Conservation (phyloP, 2,888 invertebrate species). For the Artemia sp. region DNA sequence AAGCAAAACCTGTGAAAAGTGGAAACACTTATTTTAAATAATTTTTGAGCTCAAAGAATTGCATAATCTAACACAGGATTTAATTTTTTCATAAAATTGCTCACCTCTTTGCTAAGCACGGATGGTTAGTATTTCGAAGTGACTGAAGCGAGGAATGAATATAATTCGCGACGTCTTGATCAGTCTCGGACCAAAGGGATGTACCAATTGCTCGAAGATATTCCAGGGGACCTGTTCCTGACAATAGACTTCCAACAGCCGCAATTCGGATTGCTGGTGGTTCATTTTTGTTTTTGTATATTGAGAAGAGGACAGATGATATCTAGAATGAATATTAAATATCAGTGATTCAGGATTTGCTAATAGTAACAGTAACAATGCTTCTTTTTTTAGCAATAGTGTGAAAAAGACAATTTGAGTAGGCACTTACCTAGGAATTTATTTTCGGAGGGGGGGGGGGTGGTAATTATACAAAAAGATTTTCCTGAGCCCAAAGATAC, state of each 20-base stretch:
- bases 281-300: conserved; percentile 3
- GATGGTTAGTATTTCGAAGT: background rate
- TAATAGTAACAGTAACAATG: no score
- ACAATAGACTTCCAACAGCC: conserved; percentile 1
- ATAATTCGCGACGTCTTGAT: background rate
- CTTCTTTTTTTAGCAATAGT: no score
- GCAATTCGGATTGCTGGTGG: background rate
- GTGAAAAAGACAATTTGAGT: no score
- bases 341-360: no score
- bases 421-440: no score
- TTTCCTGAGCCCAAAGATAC: no score
- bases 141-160: background rate
- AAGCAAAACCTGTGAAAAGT: no score
- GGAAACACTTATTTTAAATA: no score
- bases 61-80: no score
- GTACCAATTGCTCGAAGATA: background rate
- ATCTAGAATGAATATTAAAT: background rate
- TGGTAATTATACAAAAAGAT: no score
- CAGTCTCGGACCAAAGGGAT: background rate
- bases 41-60: no score
- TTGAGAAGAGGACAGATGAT: background rate
- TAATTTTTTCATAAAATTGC: background rate
- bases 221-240: background rate
- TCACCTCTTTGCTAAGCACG: background rate
- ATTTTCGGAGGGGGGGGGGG: no score